These are phyloP conservation scores for Aratinga solstitialis DNA, from an alignment of 2,797 vertebrate species.

Conservation along the genomic window DNA sequence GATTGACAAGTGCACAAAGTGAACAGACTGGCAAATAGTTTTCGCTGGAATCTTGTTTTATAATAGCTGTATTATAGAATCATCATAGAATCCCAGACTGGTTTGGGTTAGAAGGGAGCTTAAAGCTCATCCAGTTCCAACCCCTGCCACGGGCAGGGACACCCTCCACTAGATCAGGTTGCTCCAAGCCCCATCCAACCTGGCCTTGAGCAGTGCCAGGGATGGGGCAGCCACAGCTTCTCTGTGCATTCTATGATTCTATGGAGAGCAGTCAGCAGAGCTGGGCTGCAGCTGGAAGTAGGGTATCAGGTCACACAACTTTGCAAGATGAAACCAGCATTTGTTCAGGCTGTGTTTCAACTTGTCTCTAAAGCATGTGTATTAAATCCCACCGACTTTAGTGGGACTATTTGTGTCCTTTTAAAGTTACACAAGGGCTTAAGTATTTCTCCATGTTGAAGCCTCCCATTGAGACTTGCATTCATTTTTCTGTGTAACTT, in stretches of 20 bases:
- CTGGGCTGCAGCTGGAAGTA: neutral
- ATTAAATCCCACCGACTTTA: slow-evolving; percentile 56
- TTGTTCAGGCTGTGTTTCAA: slow-evolving; percentile 11
- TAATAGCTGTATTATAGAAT: neutral
- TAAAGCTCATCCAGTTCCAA: neutral
- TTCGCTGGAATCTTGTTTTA: neutral
- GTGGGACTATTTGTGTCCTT: neutral
- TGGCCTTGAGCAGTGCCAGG: neutral
- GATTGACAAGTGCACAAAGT: neutral
- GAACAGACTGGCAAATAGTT: neutral
- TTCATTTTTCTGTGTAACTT: slow-evolving; percentile 1
- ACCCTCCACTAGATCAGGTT: neutral
- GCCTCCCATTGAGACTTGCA: slow-evolving; percentile 18
- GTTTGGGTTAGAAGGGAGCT: neutral
- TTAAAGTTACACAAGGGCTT: slow-evolving; percentile 38
- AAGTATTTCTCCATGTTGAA: neutral
- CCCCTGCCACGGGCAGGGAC: no score
- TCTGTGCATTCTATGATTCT: neutral
- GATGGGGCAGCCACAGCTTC: neutral
- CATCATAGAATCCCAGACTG: neutral
- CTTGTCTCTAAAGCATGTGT: neutral
- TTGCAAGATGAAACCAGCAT: slow-evolving; percentile 17
- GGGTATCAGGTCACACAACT: slow-evolving; percentile 33
- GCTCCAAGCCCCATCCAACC: neutral
- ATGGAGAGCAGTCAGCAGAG: neutral